Evolutionary conservation across 2,888 invertebrate species (phyloP), one percentile per base, ranked within the genome.

Genomic region (Isoperla grammatica): DNA sequence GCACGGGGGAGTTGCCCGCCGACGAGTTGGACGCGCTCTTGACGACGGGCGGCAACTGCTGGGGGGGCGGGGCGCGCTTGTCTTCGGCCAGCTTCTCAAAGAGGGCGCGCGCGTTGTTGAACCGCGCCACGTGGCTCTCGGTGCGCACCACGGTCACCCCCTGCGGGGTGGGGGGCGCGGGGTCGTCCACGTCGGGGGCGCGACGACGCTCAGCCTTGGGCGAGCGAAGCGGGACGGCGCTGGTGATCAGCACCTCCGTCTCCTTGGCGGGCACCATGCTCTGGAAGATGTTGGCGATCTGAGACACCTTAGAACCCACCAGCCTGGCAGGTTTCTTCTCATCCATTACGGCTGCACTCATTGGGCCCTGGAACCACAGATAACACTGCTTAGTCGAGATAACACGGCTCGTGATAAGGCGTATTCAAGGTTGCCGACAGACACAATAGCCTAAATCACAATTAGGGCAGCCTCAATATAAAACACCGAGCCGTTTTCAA

Each of bases 41-140:
- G n/a, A 40, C 19, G 45, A 15, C 35, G n/a, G n/a, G n/a, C 17
- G 15, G 60, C 46, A 9, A 59, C 35, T 23, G 22, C 29, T 15
- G 40, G 35, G n/a, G 39, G 35, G 29, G 35, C 29, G 17, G 8
- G 35, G 53, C 39, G 82, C 39, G 35, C 74, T 85, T 83, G 73
- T 89, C 86, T 74, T 88, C 81, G 68, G 91, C 87, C 65, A 95
- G 79, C 71, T 93, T 93, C 74, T 95, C 94, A 74, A 95, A 95
- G 59, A 95, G 80, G 43, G 95, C 94, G 64, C 93, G 81, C 2
- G 94, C 94, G 74, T 89, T 92, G 74, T 95, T 93, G 74, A 94
- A 94, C 63, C 91, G 79, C n/a, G 92, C 88, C 69, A 91, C 84
- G 73, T 93, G 93, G 69, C 91, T 91, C 76, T 93, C 91, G 15